Evolutionary conservation across 2,888 invertebrate genomes (phyloP), one percentile per base, ranked within the genome.

Genomic region (Diloba caeruleocephala): DNA sequence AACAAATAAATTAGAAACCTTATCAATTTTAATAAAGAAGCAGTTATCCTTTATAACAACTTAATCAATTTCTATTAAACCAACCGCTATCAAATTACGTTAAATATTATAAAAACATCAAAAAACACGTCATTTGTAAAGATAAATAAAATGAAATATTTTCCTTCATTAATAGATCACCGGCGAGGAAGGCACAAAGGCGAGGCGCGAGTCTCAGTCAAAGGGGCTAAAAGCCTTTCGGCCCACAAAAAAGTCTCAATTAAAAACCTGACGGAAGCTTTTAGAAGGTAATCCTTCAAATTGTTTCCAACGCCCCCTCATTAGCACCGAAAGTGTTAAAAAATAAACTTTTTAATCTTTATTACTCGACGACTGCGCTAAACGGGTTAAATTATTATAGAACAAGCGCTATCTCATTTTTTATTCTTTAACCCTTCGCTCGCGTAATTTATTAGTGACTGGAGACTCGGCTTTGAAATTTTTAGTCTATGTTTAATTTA

Each of bases 341-440:
- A 91, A 91, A 90, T 90, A 91, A 92, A 92, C 92, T 93, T 93
- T 92, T 93, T 93, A 93, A 93, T 93, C 93, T 93, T 93, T 93
- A 93, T 93, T 92, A 92, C 91, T 89, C 84, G 82, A 78, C 84
- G 88, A 87, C 88, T 87, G 78, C 86, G 90, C 87, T 93, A 93
- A 93, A 92, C 90, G 92, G 87, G 90, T 93, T 92, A 92, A 81
- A 90, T 90, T 90, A 90, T 92, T 91, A 92, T 85, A 87, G 87
- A 82, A 88, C 89, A 90, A 87, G 70, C 82, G 81, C 77, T 82
- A 85, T 87, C 86, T 85, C 84, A 84, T 89, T 87, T 89, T 90
- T 92, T 91, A 86, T 86, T 79, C 81, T 82, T 85, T 85, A 88
- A 89, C 92, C 90, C 90, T 87, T 79, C 81, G 74, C 76, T 70